A percentile compares a stretch with the other conserved stretches of the same genome.
phyloP scores from a whole-genome alignment of 2,797 vertebrate species.

The Anabacerthia variegaticeps region DNA sequence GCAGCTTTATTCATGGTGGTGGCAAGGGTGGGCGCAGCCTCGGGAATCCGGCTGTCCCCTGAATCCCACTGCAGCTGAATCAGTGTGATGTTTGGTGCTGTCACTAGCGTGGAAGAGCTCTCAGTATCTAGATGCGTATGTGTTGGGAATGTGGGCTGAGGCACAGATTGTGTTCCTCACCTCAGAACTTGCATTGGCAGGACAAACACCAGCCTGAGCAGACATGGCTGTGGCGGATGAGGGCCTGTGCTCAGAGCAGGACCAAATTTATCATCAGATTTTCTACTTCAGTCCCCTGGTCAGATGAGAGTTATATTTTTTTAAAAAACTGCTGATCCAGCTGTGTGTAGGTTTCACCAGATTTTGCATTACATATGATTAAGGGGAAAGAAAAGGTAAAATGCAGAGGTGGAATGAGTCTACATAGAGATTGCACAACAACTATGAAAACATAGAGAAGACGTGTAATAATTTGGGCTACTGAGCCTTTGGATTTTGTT shows the following conservation, averaged over 20 bases:
- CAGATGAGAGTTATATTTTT: background rate
- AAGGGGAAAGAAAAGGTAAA: background rate
- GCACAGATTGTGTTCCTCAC: constrained; percentile 51
- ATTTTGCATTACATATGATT: background rate
- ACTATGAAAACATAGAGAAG: background rate
- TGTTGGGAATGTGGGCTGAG: constrained; percentile 27
- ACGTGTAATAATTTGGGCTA: background rate
- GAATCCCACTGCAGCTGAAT: background rate
- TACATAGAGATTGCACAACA: background rate
- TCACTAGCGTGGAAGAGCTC: background rate
- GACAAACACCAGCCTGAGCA: constrained; percentile 53
- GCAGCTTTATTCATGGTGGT: background rate
- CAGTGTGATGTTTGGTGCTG: background rate
- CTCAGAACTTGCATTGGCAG: constrained; percentile 18
- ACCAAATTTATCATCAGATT: background rate
- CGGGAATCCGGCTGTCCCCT: background rate
- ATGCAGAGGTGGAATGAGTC: background rate
- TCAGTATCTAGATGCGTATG: background rate
- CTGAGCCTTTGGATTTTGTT: background rate
- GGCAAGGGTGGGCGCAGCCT: background rate
- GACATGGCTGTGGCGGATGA: background rate
- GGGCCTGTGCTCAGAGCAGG: background rate
- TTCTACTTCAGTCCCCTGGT: background rate
- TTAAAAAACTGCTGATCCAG: background rate
- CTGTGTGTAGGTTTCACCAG: background rate